Percentiles rank a stretch among this genome's conserved stretches.
These are phyloP conservation scores for Megaleporinus macrocephalus DNA, from an alignment of 2,113 vertebrate species.

Conservation along the genomic window DNA sequence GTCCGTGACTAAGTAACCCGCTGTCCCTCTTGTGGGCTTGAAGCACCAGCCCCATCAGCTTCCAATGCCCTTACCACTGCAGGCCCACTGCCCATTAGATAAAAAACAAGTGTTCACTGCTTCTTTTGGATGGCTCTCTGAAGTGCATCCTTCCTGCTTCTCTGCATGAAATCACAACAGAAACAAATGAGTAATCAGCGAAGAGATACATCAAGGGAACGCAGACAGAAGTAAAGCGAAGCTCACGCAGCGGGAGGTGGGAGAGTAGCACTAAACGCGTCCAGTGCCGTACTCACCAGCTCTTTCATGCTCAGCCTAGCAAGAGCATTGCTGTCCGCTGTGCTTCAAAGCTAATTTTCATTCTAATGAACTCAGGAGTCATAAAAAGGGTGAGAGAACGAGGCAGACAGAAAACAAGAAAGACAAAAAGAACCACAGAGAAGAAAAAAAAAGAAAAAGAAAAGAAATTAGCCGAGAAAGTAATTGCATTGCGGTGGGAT, in stretches of 20 bases:
- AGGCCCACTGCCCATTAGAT: neutral
- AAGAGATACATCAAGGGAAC: neutral
- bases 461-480: neutral
- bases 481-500: neutral
- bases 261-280: neutral
- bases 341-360: constrained; percentile 26
- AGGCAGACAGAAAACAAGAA: neutral
- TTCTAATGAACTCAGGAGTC: constrained; percentile 16
- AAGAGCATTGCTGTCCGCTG: constrained; percentile 24
- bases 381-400: constrained; percentile 13
- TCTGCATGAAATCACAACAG: neutral
- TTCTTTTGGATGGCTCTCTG: neutral
- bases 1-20: neutral
- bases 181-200: neutral
- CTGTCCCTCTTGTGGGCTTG: neutral
- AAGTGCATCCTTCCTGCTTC: neutral
- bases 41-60: neutral
- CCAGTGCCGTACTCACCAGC: neutral
- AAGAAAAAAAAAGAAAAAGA: neutral
- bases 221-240: constrained; percentile 12
- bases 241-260: neutral
- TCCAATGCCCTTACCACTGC: neutral
- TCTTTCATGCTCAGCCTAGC: neutral
- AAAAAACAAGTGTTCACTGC: neutral
- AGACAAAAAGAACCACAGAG: neutral